Evolutionary conservation across 2,797 vertebrate species (phyloP).

Genomic region (Acipenser oxyrinchus): DNA sequence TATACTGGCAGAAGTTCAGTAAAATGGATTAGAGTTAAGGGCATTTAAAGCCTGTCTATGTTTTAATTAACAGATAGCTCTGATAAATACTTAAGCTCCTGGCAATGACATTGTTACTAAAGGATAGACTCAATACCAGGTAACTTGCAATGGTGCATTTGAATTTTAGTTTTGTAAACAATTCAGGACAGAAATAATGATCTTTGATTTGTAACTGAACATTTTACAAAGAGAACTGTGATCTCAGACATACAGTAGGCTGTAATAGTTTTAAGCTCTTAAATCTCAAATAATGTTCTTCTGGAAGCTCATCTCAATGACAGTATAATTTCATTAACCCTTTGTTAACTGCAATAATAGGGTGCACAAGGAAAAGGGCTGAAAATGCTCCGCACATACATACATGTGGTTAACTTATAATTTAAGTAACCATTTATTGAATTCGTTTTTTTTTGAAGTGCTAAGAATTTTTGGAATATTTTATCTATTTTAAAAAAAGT

Average conservation of each 20-base stretch:
- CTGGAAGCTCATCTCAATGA: slow-evolving; percentile 31
- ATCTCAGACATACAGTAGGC: background rate
- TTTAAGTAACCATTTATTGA: too few species aligned
- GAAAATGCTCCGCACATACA: too few species aligned
- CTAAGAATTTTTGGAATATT: too few species aligned
- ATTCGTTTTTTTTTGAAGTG: too few species aligned
- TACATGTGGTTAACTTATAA: too few species aligned
- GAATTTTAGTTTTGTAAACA: slow-evolving; percentile 31
- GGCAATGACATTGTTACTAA: slow-evolving; percentile 53
- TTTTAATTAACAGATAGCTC: slow-evolving; percentile 69
- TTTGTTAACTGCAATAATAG: too few species aligned
- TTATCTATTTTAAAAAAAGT: too few species aligned
- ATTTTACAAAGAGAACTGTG: background rate
- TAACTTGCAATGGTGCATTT: slow-evolving; percentile 41
- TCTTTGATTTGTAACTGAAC: background rate
- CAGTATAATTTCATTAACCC: too few species aligned
- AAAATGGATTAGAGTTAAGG: slow-evolving; percentile 56
- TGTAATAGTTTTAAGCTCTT: background rate
- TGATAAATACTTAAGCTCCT: slow-evolving; percentile 66
- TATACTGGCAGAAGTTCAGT: slow-evolving; percentile 55
- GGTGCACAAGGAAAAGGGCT: too few species aligned
- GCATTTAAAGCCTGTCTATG: slow-evolving; percentile 56
- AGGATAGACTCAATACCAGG: slow-evolving; percentile 47
- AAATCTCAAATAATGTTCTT: background rate
- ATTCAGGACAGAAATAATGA: background rate